These are phyloP conservation scores for Archocentrus centrarchus DNA, from an alignment of 2,113 vertebrate genomes.

Conservation along the genomic window DNA sequence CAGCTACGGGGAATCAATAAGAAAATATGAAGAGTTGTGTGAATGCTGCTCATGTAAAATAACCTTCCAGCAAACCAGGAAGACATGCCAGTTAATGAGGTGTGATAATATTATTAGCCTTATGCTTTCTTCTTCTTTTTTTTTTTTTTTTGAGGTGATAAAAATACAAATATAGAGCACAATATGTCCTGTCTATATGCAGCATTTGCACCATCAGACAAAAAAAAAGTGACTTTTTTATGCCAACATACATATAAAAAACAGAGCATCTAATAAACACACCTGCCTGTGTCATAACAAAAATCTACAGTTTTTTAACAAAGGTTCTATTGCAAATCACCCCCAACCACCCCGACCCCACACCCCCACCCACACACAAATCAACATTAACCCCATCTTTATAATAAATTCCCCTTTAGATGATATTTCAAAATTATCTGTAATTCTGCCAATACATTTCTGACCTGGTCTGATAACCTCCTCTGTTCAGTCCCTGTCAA, in stretches of 20 bases:
- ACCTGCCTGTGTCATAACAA: too few relatives aligned
- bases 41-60: neutral
- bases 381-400: fast-evolving
- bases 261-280: neutral
- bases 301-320: too few relatives aligned
- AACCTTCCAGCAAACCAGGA: neutral
- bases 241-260: neutral
- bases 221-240: neutral
- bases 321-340: neutral
- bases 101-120: neutral
- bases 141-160: neutral
- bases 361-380: too few relatives aligned
- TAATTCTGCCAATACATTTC: neutral
- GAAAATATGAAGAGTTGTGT: neutral
- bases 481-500: neutral
- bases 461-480: too few relatives aligned
- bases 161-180: neutral
- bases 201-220: neutral
- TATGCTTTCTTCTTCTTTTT: neutral
- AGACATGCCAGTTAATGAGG: neutral
- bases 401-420: neutral
- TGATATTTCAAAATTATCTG: neutral
- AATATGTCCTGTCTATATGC: neutral
- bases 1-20: too few relatives aligned
- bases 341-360: too few relatives aligned